phyloP scores from a whole-genome alignment of 1,140 invertebrate species.

The Daktulosphaira vitifoliae region DNA sequence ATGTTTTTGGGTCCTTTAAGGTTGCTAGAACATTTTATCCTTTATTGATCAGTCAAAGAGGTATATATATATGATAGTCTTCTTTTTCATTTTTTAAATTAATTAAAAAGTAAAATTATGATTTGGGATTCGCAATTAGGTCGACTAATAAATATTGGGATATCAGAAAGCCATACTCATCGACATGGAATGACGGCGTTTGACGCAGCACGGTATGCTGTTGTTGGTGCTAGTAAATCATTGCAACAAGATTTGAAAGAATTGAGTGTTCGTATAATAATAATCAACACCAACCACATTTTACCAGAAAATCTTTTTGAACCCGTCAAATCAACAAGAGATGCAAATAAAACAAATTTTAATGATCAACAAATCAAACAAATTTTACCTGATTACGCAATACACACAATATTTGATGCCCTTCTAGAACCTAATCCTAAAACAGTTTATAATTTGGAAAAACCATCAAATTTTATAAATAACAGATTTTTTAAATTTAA shows the following conservation, averaged over 20 bases:
- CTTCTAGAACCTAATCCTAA: slow-evolving; percentile 6
- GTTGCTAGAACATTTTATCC: slow-evolving; percentile 65
- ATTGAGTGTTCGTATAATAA: not conserved
- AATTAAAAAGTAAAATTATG: no score
- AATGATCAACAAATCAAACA: not conserved
- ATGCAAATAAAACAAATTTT: not conserved
- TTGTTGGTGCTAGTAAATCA: slow-evolving; percentile 9
- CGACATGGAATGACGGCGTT: slow-evolving; percentile 18
- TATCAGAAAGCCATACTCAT: not conserved
- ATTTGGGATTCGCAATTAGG: not conserved
- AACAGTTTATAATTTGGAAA: not conserved
- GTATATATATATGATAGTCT: slow-evolving; percentile 42
- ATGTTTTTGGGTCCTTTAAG: slow-evolving; percentile 63
- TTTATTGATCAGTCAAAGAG: slow-evolving; percentile 51
- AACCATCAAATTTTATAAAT: not conserved
- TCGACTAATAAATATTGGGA: slow-evolving; percentile 15
- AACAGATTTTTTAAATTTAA: not conserved
- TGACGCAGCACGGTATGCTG: slow-evolving; percentile 11
- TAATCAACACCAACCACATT: slow-evolving; percentile 3
- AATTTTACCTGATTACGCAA: not conserved
- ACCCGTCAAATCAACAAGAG: not conserved
- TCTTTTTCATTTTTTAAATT: no score
- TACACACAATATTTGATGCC: not conserved
- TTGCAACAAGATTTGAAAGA: not conserved
- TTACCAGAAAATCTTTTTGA: slow-evolving; percentile 6